phyloP scores from a whole-genome alignment of 2,797 vertebrate species.

The Perodicticus potto region DNA sequence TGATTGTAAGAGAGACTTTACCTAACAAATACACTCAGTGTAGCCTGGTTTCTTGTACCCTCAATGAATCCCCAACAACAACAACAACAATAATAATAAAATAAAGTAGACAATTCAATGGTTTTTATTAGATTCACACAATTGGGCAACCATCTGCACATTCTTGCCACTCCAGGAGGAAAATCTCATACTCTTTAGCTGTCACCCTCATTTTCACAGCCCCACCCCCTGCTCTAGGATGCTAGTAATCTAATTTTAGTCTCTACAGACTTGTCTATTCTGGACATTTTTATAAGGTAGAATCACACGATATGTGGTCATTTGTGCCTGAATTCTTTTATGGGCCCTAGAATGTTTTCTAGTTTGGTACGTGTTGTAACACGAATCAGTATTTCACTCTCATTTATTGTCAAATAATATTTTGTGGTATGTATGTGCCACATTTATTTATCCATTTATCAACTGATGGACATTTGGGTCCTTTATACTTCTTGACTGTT shows the following conservation, averaged over 20 bases:
- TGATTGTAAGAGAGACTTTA: too few species aligned
- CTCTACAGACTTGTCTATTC: not conserved
- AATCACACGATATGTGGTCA: not conserved
- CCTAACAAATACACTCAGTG: too few species aligned
- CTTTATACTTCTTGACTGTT: not conserved
- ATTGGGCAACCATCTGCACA: not conserved
- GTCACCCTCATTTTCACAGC: not conserved
- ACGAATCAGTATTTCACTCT: not conserved
- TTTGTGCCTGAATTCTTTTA: not conserved
- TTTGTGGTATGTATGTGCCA: not conserved
- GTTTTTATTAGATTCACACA: not conserved
- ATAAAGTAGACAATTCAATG: not conserved
- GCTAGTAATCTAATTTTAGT: not conserved
- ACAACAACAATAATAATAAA: too few species aligned
- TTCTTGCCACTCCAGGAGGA: not conserved
- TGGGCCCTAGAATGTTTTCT: not conserved
- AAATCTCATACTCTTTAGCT: not conserved
- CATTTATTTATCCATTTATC: not conserved
- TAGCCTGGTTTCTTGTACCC: too few species aligned
- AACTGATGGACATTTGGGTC: not conserved
- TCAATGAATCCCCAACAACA: too few species aligned
- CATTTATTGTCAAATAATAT: not conserved
- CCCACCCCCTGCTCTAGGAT: not conserved
- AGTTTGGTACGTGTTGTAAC: not conserved
- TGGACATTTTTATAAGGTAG: not conserved